Base-by-base conservation (phyloP, 2,888 invertebrate genomes). In the Hypsopygia costalis region DNA sequence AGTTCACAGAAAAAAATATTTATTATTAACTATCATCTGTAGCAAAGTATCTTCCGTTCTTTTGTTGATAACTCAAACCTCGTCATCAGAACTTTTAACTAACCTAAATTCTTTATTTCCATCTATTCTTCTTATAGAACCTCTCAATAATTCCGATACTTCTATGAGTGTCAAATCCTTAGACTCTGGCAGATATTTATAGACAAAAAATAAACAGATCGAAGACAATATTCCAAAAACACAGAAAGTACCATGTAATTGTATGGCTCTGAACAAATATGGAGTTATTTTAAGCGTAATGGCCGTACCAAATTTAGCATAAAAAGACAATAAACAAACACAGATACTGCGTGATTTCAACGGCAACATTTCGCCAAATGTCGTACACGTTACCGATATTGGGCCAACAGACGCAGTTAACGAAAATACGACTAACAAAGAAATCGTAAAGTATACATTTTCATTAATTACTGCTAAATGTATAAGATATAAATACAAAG, bases 351-450 rank as follows among this genome's bases (percentile, higher is more conserved):
- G 74, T 41, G 60, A 70, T 11, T 63, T 62, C 29, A 66, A 50
- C 25, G 78, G 70, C 43, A 73, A 68, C n/a, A 79, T 47, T 56
- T 80, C 79, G 0, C 71, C 68, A 20, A 80, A 64, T 0, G 70
- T 62, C 1, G 64, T 62, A 0, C n/a, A n/a, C n/a, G 69, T 62
- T 58, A 79, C 65, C 22, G 77, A 76, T 62, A 77, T 62, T 0
- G 79, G 80, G 1, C 81, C 81, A 38, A 71, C 67, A 43, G 76
- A 74, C 31, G 78, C 67, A 4, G 68, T 52, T n/a, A 81, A 50
- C 10, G 76, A 76, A 52, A 69, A 80, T 0, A 56, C 48, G 9
- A 63, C 62, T 12, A 79, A 43, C 6, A 79, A 49, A 0, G 53
- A 41, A 27, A 79, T 58, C 3, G 73, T 68, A 10, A 76, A n/a